Evolutionary conservation across 2,888 invertebrate species (phyloP), one percentile per base, ranked within the genome.

Genomic region (Leptopilina myrica): DNA sequence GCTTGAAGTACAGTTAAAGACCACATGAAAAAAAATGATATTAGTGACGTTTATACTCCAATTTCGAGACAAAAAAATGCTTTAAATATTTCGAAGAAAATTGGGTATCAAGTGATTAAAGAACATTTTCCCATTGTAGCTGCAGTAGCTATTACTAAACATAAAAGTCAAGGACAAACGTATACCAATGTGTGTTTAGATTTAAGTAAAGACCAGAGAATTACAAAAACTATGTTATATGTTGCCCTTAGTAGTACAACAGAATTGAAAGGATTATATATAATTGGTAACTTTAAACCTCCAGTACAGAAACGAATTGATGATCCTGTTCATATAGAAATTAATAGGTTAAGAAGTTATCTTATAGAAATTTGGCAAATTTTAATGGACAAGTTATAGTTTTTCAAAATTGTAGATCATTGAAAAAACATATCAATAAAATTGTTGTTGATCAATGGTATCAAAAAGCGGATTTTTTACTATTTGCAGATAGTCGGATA

Each of bases 211-310:
- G 7, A 43, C 1, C 43, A 43, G 8, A 49, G 49, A 49, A 49
- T 49, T 4, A 43, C 43, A 8, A 64, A 20, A 43, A 75, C 64
- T 9, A 33, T 78, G 53, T 64, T 75, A 9, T 78, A 76, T 53
- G 64, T 78, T 9, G 76, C 78, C n/a, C 33, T 75, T 11, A 78
- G 78, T 11, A 40, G 73, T 59, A 26, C 43, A 20, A n/a, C 8
- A 59, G 66, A 66, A 26, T 53, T 66, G 43, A 6, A 43, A 43
- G 43, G 43, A 43, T 43, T 43, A 43, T 8, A 43, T 43, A 8
- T 43, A 5, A 43, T 43, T 8, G 43, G 43, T 7, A 43, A 5
- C 1, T 43, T 43, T 43, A 43, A 43, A 43, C 43, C 7, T 14
- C 40, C 77, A 26, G 33, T 33, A n/a, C 7, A 26, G 5, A 43